Percentiles rank a stretch among this genome's conserved stretches.
These are phyloP conservation scores for Cnemophilus loriae DNA, from an alignment of 2,113 vertebrate species.

Conservation along the genomic window DNA sequence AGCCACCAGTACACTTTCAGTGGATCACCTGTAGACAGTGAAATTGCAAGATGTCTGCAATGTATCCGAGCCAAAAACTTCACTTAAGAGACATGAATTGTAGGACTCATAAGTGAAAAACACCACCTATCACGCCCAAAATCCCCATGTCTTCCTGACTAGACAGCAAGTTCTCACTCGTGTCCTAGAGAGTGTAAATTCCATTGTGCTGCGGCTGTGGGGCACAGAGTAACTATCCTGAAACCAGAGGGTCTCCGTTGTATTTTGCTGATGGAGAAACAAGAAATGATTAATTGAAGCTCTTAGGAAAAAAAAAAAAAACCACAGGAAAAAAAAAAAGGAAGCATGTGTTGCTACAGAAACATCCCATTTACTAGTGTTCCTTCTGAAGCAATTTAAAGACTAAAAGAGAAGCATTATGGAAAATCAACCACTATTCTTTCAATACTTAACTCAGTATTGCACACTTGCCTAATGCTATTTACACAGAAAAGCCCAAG, in stretches of 20 bases:
- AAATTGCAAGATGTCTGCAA: not conserved
- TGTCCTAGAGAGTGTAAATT: not conserved
- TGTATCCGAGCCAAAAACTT: not conserved
- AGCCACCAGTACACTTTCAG: not conserved
- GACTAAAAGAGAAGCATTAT: not conserved
- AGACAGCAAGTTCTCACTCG: fast-evolving
- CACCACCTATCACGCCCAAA: fast-evolving
- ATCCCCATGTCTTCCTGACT: fast-evolving
- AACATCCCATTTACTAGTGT: not conserved
- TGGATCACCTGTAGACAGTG: not conserved
- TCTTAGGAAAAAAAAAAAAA: not conserved
- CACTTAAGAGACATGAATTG: not conserved
- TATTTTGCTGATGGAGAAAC: not conserved
- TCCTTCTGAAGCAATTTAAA: not conserved
- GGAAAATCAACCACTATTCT: not conserved
- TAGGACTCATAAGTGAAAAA: not conserved
- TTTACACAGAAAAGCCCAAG: not conserved
- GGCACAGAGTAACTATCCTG: not conserved
- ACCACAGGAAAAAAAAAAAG: not conserved
- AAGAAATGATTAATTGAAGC: not conserved
- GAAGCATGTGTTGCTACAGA: not conserved
- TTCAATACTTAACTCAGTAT: not conserved
- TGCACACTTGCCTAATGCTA: not conserved
- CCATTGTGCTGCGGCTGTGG: not conserved
- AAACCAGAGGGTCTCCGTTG: not conserved